A percentile compares a stretch with the other conserved stretches of the same genome.
Evolutionary conservation across 2,888 invertebrate species (phyloP).

Genomic region (Formica aserva): DNA sequence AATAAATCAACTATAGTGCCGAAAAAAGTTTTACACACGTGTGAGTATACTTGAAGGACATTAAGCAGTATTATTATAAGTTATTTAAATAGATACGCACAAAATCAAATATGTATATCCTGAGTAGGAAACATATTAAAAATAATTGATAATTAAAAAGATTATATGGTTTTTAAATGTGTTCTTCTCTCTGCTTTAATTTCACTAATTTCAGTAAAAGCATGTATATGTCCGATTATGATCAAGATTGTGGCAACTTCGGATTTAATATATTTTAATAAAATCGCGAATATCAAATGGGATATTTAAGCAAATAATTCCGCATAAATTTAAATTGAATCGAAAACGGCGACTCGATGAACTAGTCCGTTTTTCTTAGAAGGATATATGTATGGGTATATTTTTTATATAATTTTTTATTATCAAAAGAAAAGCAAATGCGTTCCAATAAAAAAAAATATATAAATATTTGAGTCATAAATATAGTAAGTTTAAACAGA

Average conservation of each 20-base stretch:
- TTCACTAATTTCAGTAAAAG: conserved; percentile 50
- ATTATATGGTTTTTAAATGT: conserved; percentile 16
- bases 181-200: conserved; percentile 45
- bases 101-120: background rate
- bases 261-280: background rate
- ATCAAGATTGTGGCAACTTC: conserved; percentile 1
- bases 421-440: background rate
- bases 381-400: background rate
- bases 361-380: background rate
- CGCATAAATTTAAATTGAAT: background rate
- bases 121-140: background rate
- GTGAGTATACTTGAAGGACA: background rate
- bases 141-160: background rate
- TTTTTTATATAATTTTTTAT: background rate
- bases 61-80: background rate
- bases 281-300: background rate
- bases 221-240: conserved; percentile 9
- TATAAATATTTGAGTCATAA: background rate
- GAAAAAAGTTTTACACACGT: background rate
- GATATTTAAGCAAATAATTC: background rate
- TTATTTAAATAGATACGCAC: background rate
- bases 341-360: background rate
- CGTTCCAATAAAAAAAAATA: background rate
- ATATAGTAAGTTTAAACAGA: background rate
- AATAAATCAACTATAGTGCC: background rate